Base-by-base conservation (phyloP, 2,888 invertebrate species). In the Lacanobia oleracea region DNA sequence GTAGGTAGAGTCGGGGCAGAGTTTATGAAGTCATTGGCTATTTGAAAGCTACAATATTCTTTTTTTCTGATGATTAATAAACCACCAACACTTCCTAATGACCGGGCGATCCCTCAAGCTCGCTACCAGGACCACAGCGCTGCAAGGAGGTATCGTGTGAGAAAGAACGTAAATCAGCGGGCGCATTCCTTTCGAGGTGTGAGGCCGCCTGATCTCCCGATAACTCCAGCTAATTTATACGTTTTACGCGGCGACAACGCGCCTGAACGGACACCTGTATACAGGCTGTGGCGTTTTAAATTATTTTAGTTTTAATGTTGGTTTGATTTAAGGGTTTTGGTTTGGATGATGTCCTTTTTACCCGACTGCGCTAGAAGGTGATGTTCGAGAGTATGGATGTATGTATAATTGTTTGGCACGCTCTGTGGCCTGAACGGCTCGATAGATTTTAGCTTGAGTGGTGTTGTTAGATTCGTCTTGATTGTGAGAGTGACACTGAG, bases 171-270 rank as follows among this genome's bases (percentile, higher is more conserved):
- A 94, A 94, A 94, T 94, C 94, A 93, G 88, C 82, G 77, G 84
- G 87, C 88, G 91, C 94, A 94, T 95, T 93, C 95, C 95, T 88
- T 81, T 90, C 95, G 94, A 96, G 95, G 96, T 96, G 96, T 95
- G 95, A 96, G 95, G 95, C 94, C 94, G 92, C 86, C 88, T 94
- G 95, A 95, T 96, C 92, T 88, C 86, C 91, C 91, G 96, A 96
- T 96, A 96, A 92, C 91, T 89, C 88, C 86, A 85, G 91, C 91
- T 95, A 96, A 95, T 95, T 96, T 96, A 96, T 96, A 92, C 93
- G 94, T 94, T 95, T 95, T 95, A 95, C 94, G 92, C 94, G 94
- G 93, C 93, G 94, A 95, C 95, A 95, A 94, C 94, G 93, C 92
- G 91, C 92, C 91, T 90, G 88, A 88, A 88, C 88, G 87, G 75